These are phyloP conservation scores for Alouatta caraya DNA, from an alignment of 2,797 vertebrate species.

Conservation along the genomic window DNA sequence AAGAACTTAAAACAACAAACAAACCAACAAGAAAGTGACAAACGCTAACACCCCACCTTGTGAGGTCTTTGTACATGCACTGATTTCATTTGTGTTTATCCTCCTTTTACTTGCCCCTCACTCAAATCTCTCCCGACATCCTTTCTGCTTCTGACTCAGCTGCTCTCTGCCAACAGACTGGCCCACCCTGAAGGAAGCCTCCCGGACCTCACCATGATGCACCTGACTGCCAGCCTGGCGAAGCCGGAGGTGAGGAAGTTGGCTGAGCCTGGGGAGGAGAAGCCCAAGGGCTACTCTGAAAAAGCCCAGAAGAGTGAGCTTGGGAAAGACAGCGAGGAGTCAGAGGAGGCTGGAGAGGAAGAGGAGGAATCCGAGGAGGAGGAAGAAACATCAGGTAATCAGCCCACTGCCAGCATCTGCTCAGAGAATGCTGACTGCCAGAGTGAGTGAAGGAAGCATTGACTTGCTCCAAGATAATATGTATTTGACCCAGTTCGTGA, in stretches of 20 bases:
- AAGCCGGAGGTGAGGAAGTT: slow-evolving; percentile 82
- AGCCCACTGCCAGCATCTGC: not conserved
- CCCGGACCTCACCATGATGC: slow-evolving; percentile 95
- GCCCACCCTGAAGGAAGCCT: slow-evolving; percentile 95
- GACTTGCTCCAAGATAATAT: too few species aligned
- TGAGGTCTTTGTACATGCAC: slow-evolving; percentile 75
- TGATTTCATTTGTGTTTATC: slow-evolving; percentile 58
- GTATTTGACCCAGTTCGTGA: not conserved
- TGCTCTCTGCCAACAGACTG: slow-evolving; percentile 87
- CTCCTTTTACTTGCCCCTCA: slow-evolving; percentile 57
- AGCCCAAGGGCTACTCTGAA: slow-evolving; percentile 71
- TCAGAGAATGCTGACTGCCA: not conserved
- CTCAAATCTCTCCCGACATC: accelerated
- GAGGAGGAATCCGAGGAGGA: slow-evolving; percentile 86
- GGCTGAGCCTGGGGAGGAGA: slow-evolving; percentile 77
- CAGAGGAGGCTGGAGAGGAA: slow-evolving; percentile 80
- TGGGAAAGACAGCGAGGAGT: slow-evolving; percentile 80
- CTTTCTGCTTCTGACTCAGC: slow-evolving; percentile 65
- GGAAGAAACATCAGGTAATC: slow-evolving; percentile 91
- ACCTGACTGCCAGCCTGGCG: slow-evolving; percentile 85
- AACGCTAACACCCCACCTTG: slow-evolving; percentile 34
- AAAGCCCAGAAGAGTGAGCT: slow-evolving; percentile 74
- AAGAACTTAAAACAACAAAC: slow-evolving; percentile 64
- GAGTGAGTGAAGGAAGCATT: not conserved
- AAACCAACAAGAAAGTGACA: not conserved